A percentile compares a stretch with the other conserved stretches of the same genome.
Conservation (phyloP, 64 coral and sea anemone genomes). For the Pocillopora verrucosa region DNA sequence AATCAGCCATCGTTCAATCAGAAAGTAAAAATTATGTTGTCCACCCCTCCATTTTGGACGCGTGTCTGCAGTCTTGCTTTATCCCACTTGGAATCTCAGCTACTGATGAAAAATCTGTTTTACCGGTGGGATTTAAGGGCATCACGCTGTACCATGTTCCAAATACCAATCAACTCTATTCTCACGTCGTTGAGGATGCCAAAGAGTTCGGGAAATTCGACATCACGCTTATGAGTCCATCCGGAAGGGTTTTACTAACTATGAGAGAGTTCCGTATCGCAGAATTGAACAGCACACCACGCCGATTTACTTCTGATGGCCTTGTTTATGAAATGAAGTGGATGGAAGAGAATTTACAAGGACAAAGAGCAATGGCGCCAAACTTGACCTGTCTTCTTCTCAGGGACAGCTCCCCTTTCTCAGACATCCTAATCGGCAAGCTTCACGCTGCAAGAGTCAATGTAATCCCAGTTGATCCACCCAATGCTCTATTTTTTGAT, state of each 20-base stretch:
- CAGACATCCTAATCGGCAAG: not conserved
- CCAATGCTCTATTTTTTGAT: not conserved
- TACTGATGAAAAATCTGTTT: not conserved
- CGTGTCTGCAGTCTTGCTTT: slow-evolving; percentile 68
- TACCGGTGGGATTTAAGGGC: slow-evolving; percentile 33
- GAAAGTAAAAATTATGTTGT: slow-evolving; percentile 44
- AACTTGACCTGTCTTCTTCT: slow-evolving; percentile 11
- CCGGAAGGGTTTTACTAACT: slow-evolving; percentile 1
- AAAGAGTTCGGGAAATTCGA: slow-evolving; percentile 1
- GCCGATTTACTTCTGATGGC: not conserved
- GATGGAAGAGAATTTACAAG: slow-evolving; percentile 6
- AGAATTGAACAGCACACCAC: slow-evolving; percentile 5
- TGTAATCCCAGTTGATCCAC: not conserved
- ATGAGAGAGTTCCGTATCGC: slow-evolving; percentile 23
- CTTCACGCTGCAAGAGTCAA: not conserved
- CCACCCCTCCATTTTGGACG: slow-evolving; percentile 64
- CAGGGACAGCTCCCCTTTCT: not conserved
- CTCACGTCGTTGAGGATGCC: slow-evolving; percentile 8
- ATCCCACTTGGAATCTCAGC: not conserved
- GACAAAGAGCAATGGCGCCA: not conserved
- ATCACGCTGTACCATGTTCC: not conserved
- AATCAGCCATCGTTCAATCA: not conserved
- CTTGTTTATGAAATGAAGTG: slow-evolving; percentile 36
- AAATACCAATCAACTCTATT: not conserved
- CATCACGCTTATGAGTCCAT: slow-evolving; percentile 25